Evolutionary conservation across 2,888 invertebrate genomes (phyloP), one percentile per base, ranked within the genome.

Genomic region (Iselma pallidipennis): DNA sequence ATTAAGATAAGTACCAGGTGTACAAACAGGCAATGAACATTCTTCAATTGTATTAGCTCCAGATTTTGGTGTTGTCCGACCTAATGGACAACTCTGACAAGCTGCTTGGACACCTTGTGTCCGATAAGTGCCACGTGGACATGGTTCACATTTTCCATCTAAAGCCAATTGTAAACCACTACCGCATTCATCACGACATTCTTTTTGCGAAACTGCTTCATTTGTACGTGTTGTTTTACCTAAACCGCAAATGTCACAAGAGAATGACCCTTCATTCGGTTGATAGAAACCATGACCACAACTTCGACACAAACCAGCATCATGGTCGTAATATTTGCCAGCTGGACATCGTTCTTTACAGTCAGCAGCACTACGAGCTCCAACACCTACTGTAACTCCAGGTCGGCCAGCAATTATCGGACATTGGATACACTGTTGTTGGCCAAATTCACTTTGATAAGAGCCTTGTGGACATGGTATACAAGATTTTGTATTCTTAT

Each of bases 271-370:
- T 81, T 96, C 95, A 33, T 89, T 87, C 0, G 95, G 89, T 78
- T 96, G 98, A 81, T 91, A 98, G 77, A 94, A 95, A 1, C 97
- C 97, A 76, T 95, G 93, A 0, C 97, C 96, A 78, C 98, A 98
- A 69, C 92, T 91, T 55, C 93, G 86, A 76, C 98, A 98, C 1
- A 95, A 85, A 45, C 95, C 95, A 0, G 91, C 91, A 48, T 90
- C 89, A 37, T 93, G 91, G 76, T 96, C 95, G 81, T 94, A 95
- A 82, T 91, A 97, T 83, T 96, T 95, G 63, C 97, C 97, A 63
- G 95, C 91, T 4, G 95, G 93, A 78, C 97, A 98, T 66, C 94
- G 89, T 82, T 96, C 96, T 85, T 95, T 95, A 78, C 95, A 96
- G 78, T 95, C 93, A 16, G 90, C 90, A 26, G 94, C 93, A 68